Evolutionary conservation across 1,140 invertebrate species (phyloP), one percentile per base, ranked within the genome.

Genomic region (Apis cerana): DNA sequence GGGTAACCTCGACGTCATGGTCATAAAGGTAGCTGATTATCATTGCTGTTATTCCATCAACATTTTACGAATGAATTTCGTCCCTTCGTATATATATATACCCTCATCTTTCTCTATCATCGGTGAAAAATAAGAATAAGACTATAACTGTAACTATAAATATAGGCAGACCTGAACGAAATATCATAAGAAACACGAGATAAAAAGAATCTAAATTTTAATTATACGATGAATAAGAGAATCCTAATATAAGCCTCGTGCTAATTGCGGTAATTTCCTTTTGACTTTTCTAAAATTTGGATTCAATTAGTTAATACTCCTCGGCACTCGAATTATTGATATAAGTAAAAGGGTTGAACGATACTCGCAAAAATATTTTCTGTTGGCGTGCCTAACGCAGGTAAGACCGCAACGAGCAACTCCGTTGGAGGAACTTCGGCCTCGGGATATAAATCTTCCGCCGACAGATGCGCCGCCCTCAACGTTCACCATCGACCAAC

Each of bases 401-500:
- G 75, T 75, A 82, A 85, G 27, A 67, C 43, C 64, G 75, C 64
- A 85, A 88, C 79, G 75, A 80, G 68, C 62, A 85, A 69, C 78
- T 59, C 77, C 23, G 72, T 84, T 43, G 80, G 87, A 85, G 76
- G 84, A 89, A 90, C 88, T 81, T 85, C 81, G 86, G 86, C 85
- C 82, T 87, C 86, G 77, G 89, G 84, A 92, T 91, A 92, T 92
- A 92, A 92, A 92, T 92, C 92, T 92, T 90, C 75, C 77, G 90
- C 87, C 82, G 92, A 92, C 92, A 90, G 91, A 92, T 90, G 92
- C 91, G 88, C 92, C 92, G 92, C 92, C 92, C 90, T 91, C 90
- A 76, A 88, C 81, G 84, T 83, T 88, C 83, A 82, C 85, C 88
- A 84, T 89, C 90, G 85, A 92, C 92, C 92, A 92, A 92, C 91